Base-by-base conservation (phyloP, 2,888 invertebrate species). In the Latheticus oryzae region DNA sequence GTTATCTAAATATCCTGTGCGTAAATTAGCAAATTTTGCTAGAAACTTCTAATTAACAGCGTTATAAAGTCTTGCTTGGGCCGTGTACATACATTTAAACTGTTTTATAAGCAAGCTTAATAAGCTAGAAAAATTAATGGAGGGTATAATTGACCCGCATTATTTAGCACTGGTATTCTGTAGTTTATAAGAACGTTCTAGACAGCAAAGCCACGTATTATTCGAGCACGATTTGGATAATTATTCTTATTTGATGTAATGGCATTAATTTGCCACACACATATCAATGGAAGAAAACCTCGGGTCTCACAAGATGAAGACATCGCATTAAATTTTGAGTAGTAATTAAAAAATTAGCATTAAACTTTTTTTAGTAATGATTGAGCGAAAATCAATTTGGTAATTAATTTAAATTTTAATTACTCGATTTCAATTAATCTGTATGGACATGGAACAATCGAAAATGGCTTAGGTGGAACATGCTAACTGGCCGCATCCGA, bases 101-200 rank as follows among this genome's bases (percentile, higher is more conserved):
- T 40, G 15, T 40, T 51, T 51, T 30, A 51, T 51, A 21, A 13
- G 32, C 33, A 15, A 42, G 16, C 33, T 42, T 52, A 52, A 52
- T 42, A 52, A 52, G 38, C 37, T 28, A 51, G 51, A 38, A 51
- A 51, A 37, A 38, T 51, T 50, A 50, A 50, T 50, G 51, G 24
- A 40, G 52, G 40, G 52, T 52, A 52, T 52, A 52, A 52, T 52
- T 52, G 52, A 52, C 42, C 33, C 52, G 52, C 42, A 42, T 42
- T 50, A 50, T 12, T 30, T 30, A 30, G 30, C 5, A 30, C 12
- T 30, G 12, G 30, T 30, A 30, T n/a, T 15, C 33, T 23, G n/a
- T 47, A 47, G 21, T 33, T 47, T 33, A 17, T 15, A 9, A 15
- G 19, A 32, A 33, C 23, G n/a, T n/a, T n/a, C n/a, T n/a, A n/a